phyloP scores from a whole-genome alignment of 2,888 invertebrate genomes.

The Aelia acuminata region DNA sequence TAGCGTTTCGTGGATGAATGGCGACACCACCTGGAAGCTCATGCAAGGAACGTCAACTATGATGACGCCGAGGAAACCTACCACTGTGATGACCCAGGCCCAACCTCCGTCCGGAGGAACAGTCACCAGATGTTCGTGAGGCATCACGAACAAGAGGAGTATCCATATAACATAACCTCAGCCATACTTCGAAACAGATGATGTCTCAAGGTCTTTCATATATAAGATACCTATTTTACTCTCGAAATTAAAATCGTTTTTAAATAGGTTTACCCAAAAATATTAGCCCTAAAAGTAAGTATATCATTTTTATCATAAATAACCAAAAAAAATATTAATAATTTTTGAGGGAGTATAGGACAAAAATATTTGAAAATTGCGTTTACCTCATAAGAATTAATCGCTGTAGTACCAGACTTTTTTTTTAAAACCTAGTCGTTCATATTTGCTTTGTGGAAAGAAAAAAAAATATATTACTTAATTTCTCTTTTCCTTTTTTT shows the following conservation, averaged over 20 bases:
- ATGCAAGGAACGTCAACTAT: background rate
- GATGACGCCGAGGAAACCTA: background rate
- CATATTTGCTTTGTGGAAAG: too few relatives aligned
- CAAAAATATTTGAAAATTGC: too few relatives aligned
- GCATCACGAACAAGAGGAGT: background rate
- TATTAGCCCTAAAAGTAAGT: too few relatives aligned
- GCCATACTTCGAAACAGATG: background rate
- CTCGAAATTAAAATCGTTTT: background rate
- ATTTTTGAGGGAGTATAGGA: too few relatives aligned
- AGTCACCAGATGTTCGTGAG: background rate
- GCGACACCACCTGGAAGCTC: background rate
- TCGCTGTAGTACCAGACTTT: too few relatives aligned
- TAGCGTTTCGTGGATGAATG: background rate
- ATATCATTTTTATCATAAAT: too few relatives aligned
- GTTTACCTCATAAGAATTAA: too few relatives aligned
- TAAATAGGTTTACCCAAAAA: too few relatives aligned
- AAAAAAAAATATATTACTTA: too few relatives aligned
- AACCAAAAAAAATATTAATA: too few relatives aligned
- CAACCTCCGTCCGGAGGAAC: conserved; percentile 30
- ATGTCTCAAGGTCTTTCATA: background rate
- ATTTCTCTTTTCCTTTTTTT: too few relatives aligned
- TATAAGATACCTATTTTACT: background rate
- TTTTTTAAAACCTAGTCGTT: too few relatives aligned
- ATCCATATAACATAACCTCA: background rate
- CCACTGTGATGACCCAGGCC: background rate